These are phyloP conservation scores for Tangara arthus DNA, from an alignment of 2,797 vertebrate species.

Conservation along the genomic window DNA sequence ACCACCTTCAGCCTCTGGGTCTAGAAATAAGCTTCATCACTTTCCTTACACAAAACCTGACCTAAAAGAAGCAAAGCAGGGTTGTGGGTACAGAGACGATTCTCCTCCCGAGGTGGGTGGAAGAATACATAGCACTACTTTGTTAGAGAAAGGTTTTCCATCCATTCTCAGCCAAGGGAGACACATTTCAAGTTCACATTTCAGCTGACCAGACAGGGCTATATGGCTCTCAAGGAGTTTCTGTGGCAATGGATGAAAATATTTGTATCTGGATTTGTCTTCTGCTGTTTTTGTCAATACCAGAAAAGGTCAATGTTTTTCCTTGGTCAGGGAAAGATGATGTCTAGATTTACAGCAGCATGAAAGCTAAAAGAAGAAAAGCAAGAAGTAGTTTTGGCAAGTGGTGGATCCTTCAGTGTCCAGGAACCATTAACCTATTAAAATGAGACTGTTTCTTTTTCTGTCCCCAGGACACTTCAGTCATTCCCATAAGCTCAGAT, in stretches of 20 bases:
- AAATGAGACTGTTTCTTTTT: slow-evolving; percentile 35
- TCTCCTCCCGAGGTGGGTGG: not conserved
- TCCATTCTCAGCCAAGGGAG: not conserved
- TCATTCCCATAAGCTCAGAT: not conserved
- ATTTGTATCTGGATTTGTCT: slow-evolving; percentile 65
- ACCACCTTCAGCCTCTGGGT: not conserved
- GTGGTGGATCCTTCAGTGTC: not conserved
- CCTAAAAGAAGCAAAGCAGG: not conserved
- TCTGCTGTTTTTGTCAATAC: slow-evolving; percentile 57
- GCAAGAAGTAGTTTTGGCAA: slow-evolving; percentile 42
- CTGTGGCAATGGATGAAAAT: slow-evolving; percentile 59
- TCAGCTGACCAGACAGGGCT: slow-evolving; percentile 15
- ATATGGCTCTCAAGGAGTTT: slow-evolving; percentile 7
- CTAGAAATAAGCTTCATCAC: not conserved
- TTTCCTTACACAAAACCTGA: not conserved
- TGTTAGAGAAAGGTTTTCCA: slow-evolving; percentile 42
- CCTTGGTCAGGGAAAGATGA: slow-evolving; percentile 14
- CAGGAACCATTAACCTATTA: slow-evolving; percentile 42
- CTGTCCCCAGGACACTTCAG: slow-evolving; percentile 22
- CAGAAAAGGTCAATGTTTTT: slow-evolving; percentile 53
- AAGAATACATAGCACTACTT: not conserved
- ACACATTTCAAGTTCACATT: not conserved
- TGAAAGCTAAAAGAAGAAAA: slow-evolving; percentile 32
- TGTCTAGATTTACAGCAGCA: slow-evolving; percentile 3
- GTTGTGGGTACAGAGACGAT: not conserved